Evolutionary conservation across 2,113 vertebrate genomes (phyloP).

Genomic region (Catagonus wagneri): DNA sequence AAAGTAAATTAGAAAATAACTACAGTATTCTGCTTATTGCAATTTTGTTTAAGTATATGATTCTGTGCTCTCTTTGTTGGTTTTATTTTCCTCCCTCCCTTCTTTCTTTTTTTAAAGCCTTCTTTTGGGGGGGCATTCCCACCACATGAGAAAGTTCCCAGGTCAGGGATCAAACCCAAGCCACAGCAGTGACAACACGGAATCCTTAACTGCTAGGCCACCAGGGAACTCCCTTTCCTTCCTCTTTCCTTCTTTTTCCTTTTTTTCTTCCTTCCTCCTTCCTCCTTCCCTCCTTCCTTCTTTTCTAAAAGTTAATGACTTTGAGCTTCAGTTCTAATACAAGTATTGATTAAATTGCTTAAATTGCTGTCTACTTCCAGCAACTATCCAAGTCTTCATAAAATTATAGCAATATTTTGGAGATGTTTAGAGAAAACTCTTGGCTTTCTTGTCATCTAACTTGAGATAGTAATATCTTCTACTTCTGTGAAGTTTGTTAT

Average conservation of each 20-base stretch:
- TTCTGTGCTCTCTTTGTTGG: background rate
- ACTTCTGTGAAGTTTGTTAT: background rate
- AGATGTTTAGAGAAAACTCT: background rate
- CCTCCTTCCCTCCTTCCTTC: background rate
- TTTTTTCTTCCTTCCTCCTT: background rate
- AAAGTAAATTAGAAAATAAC: background rate
- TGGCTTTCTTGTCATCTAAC: background rate
- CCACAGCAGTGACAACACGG: too few relatives aligned
- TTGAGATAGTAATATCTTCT: background rate
- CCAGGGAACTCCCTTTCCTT: too few relatives aligned
- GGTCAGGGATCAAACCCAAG: too few relatives aligned
- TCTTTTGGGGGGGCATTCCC: too few relatives aligned
- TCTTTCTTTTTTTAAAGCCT: fast-evolving
- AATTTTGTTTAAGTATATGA: background rate
- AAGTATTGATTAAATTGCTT: background rate
- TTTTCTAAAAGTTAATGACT: background rate
- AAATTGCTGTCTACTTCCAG: background rate
- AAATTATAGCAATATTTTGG: background rate
- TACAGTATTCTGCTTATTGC: background rate
- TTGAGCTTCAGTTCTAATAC: background rate
- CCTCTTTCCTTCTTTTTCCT: too few relatives aligned
- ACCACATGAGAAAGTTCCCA: too few relatives aligned
- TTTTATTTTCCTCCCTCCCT: background rate
- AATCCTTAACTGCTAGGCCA: too few relatives aligned
- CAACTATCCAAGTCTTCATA: background rate